phyloP scores from a whole-genome alignment of 2,888 invertebrate genomes.

The Timandra comae region DNA sequence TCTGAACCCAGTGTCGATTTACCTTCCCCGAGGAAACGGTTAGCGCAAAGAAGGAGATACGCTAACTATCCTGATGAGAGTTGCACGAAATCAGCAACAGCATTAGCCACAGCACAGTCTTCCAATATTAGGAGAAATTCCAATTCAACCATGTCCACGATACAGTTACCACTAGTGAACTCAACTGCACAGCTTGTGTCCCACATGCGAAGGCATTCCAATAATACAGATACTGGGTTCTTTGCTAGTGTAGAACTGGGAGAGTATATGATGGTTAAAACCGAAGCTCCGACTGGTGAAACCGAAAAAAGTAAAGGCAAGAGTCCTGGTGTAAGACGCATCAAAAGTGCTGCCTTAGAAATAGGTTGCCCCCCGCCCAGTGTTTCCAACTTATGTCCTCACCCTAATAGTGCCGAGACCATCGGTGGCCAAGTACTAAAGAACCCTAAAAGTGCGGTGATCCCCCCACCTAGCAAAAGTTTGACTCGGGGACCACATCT shows the following conservation, averaged over 20 bases:
- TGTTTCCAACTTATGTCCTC: slow-evolving; percentile 83
- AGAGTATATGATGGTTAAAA: slow-evolving; percentile 72
- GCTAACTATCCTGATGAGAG: slow-evolving; percentile 66
- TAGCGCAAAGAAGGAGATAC: slow-evolving; percentile 58
- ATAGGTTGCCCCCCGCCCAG: slow-evolving; percentile 82
- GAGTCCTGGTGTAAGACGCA: slow-evolving; percentile 79
- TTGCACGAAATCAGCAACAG: slow-evolving; percentile 69
- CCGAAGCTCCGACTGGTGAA: slow-evolving; percentile 66
- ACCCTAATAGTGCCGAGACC: slow-evolving; percentile 88
- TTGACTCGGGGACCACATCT: slow-evolving; percentile 83
- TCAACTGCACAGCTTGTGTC: slow-evolving; percentile 70
- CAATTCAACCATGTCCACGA: slow-evolving; percentile 79
- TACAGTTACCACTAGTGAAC: slow-evolving; percentile 73
- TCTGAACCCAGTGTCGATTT: slow-evolving; percentile 69
- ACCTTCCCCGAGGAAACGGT: slow-evolving; percentile 62
- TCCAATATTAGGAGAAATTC: slow-evolving; percentile 77
- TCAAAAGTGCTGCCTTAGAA: slow-evolving; percentile 83
- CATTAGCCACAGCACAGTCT: slow-evolving; percentile 60
- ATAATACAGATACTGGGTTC: slow-evolving; percentile 78
- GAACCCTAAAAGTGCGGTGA: slow-evolving; percentile 78
- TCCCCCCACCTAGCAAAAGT: slow-evolving; percentile 83
- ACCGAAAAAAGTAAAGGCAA: slow-evolving; percentile 71
- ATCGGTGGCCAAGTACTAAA: slow-evolving; percentile 82
- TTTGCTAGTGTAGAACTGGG: slow-evolving; percentile 72
- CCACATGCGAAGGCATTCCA: slow-evolving; percentile 77